A percentile compares a stretch with the other conserved stretches of the same genome.
These are phyloP conservation scores for Brachionus rubens DNA, from an alignment of 1,140 invertebrate genomes.

Conservation along the genomic window DNA sequence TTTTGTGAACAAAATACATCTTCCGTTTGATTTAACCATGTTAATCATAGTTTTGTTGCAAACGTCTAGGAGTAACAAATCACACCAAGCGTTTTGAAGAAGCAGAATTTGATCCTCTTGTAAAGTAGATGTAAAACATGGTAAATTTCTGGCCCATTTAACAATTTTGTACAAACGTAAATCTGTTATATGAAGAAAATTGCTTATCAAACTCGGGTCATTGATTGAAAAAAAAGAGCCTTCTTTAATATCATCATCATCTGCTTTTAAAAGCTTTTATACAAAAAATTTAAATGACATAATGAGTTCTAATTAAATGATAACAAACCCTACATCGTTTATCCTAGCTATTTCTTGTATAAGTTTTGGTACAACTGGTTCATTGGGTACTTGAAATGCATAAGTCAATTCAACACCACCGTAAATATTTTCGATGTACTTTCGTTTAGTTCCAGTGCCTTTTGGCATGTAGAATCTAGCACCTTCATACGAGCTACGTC, in stretches of 20 bases:
- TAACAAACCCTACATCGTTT: slow-evolving; percentile 17
- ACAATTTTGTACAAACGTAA: slow-evolving; percentile 93
- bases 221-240: slow-evolving; percentile 48
- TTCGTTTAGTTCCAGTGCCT: slow-evolving; percentile 50
- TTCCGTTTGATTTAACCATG: slow-evolving; percentile 71
- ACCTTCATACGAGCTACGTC: slow-evolving; percentile 80
- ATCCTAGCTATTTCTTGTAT: slow-evolving; percentile 43
- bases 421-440: slow-evolving; percentile 46
- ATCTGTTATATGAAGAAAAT: slow-evolving; percentile 70
- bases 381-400: slow-evolving; percentile 47
- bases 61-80: slow-evolving; percentile 74
- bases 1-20: slow-evolving; percentile 68
- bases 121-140: slow-evolving; percentile 72
- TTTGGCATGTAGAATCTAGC: slow-evolving; percentile 43
- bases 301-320: not conserved
- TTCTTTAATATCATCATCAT: slow-evolving; percentile 52
- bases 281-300: not conserved
- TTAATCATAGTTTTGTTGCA: slow-evolving; percentile 65
- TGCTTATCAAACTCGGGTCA: slow-evolving; percentile 50
- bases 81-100: slow-evolving; percentile 95
- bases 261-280: slow-evolving; percentile 52
- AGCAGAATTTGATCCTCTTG: slow-evolving; percentile 88
- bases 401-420: slow-evolving; percentile 41
- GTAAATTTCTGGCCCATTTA: slow-evolving; percentile 94
- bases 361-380: slow-evolving; percentile 38